Evolutionary conservation across 2,888 invertebrate genomes (phyloP).

Genomic region (Nephrotoma guestfalica): DNA sequence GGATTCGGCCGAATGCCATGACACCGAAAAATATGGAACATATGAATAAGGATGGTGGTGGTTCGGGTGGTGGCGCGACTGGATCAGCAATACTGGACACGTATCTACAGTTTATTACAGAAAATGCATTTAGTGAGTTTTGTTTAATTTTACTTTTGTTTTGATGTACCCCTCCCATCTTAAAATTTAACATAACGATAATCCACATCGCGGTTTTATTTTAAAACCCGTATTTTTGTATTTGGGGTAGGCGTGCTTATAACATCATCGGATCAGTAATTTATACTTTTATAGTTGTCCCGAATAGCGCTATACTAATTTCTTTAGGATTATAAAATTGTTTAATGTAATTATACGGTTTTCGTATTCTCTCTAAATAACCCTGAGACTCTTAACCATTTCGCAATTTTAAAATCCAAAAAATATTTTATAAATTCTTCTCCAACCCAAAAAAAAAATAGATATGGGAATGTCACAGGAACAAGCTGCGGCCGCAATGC

Average conservation of each 20-base stretch:
- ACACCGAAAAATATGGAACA: slow-evolving; percentile 51
- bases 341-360: no score
- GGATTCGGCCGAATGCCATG: slow-evolving; percentile 45
- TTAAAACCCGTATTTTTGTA: no score
- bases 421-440: not conserved
- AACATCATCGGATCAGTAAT: no score
- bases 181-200: not conserved
- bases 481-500: slow-evolving; percentile 59
- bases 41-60: slow-evolving; percentile 42
- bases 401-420: not conserved
- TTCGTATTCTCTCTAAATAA: not conserved
- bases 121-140: slow-evolving; percentile 54
- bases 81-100: slow-evolving; percentile 73
- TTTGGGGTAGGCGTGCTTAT: not conserved
- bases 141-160: slow-evolving; percentile 2
- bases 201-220: no score
- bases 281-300: not conserved
- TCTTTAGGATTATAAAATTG: not conserved
- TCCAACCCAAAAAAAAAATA: slow-evolving; percentile 10
- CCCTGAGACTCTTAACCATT: not conserved
- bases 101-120: slow-evolving; percentile 76
- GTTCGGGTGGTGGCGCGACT: slow-evolving; percentile 36
- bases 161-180: not conserved
- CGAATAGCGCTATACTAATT: not conserved
- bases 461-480: slow-evolving; percentile 47